Percentiles rank a stretch among this genome's conserved stretches.
Evolutionary conservation across 2,113 vertebrate genomes (phyloP).

Genomic region (Hassar affinis): DNA sequence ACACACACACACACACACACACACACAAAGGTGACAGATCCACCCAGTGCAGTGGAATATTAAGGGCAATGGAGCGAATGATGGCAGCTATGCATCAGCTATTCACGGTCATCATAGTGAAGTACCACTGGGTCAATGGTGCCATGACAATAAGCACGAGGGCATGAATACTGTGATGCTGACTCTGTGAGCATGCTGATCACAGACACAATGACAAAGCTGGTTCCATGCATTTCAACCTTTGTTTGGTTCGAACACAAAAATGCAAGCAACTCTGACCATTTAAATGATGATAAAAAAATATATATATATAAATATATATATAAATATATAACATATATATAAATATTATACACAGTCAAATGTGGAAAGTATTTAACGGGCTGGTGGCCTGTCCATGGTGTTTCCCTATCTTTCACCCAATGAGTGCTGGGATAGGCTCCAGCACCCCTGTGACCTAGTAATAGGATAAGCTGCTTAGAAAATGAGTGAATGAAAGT

Average conservation of each 20-base stretch:
- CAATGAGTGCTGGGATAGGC: no score
- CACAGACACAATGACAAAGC: not conserved
- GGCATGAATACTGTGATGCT: not conserved
- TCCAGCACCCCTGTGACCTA: no score
- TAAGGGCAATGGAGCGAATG: not conserved
- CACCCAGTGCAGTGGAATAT: not conserved
- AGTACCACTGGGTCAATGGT: not conserved
- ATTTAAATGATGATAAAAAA: no score
- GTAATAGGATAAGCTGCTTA: no score
- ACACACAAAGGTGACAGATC: not conserved
- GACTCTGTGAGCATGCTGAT: not conserved
- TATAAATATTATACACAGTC: no score
- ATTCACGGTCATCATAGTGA: not conserved
- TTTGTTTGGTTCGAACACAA: not conserved
- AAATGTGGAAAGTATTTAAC: no score
- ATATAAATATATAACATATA: no score
- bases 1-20: not conserved
- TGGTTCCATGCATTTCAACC: not conserved
- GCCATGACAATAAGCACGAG: not conserved
- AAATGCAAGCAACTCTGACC: not conserved
- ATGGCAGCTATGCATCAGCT: not conserved
- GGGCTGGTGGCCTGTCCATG: no score
- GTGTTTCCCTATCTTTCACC: no score
- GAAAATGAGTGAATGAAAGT: no score
- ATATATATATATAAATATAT: no score